These are phyloP conservation scores for Leptobrachium leishanense DNA, from an alignment of 2,113 vertebrate species.

Conservation along the genomic window DNA sequence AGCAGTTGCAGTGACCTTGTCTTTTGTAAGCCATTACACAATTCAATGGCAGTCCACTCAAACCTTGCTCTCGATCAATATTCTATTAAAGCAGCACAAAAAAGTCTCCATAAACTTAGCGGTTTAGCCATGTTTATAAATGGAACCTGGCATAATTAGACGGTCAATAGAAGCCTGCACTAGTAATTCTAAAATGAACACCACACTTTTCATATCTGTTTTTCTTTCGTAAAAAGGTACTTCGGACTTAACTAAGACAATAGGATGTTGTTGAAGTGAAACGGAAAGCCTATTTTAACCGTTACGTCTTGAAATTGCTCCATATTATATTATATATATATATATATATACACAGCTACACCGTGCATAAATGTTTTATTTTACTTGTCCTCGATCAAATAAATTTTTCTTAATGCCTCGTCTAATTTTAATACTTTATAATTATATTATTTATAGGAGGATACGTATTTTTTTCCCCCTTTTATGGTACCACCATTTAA, in stretches of 20 bases:
- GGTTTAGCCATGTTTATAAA: constrained; percentile 88
- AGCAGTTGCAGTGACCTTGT: constrained; percentile 84
- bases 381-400: constrained; percentile 51
- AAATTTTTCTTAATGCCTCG: constrained; percentile 47
- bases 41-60: constrained; percentile 92
- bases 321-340: too few species aligned
- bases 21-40: constrained; percentile 90
- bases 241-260: constrained; percentile 50
- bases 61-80: constrained; percentile 97
- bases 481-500: constrained; percentile 50
- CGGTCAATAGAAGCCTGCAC: constrained; percentile 77
- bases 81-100: constrained; percentile 95
- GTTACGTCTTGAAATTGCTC: too few species aligned
- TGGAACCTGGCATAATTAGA: constrained; percentile 87
- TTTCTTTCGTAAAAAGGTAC: constrained; percentile 51
- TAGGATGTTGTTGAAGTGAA: constrained; percentile 6
- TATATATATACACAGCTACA: constrained; percentile 55
- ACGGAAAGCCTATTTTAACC: constrained; percentile 2
- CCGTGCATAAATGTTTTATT: constrained; percentile 56
- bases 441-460: constrained; percentile 44
- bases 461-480: constrained; percentile 52
- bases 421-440: constrained; percentile 55
- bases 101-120: constrained; percentile 88
- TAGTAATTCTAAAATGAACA: constrained; percentile 79
- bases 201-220: constrained; percentile 67